phyloP scores from a whole-genome alignment of 2,113 vertebrate genomes.

The Callionymus lyra region DNA sequence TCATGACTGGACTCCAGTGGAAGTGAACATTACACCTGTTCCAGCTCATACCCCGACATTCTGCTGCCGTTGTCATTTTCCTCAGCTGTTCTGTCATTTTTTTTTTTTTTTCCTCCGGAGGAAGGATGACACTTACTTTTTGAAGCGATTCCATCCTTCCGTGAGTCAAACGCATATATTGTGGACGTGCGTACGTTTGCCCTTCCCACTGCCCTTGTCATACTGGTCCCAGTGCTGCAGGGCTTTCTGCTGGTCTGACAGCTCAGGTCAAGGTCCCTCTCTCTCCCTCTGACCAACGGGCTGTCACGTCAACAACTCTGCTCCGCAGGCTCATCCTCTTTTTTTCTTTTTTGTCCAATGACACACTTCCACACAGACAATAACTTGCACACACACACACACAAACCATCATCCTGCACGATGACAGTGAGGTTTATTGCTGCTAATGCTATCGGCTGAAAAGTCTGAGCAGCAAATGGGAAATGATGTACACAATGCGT shows the following conservation, averaged over 20 bases:
- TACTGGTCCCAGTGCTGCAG: conserved; percentile 56
- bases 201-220: conserved; percentile 63
- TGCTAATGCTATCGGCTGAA: conserved; percentile 60
- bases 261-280: conserved; percentile 62
- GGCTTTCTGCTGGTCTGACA: conserved; percentile 52
- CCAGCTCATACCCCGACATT: not conserved
- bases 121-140: conserved; percentile 26
- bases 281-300: conserved; percentile 56
- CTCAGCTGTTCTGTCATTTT: too few species aligned
- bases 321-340: conserved; percentile 22
- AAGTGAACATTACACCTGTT: too few species aligned
- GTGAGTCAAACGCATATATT: conserved; percentile 13
- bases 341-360: conserved; percentile 7
- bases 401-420: conserved; percentile 31
- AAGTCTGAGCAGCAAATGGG: conserved; percentile 50
- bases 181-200: conserved; percentile 25
- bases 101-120: not conserved
- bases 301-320: conserved; percentile 51
- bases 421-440: conserved; percentile 61
- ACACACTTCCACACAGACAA: conserved; percentile 8
- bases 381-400: conserved; percentile 7
- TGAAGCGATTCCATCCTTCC: conserved; percentile 15
- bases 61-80: not conserved
- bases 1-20: too few species aligned
- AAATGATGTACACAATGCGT: conserved; percentile 53